These are phyloP conservation scores for Physella acuta DNA, from an alignment of 1,140 invertebrate species.

Conservation along the genomic window DNA sequence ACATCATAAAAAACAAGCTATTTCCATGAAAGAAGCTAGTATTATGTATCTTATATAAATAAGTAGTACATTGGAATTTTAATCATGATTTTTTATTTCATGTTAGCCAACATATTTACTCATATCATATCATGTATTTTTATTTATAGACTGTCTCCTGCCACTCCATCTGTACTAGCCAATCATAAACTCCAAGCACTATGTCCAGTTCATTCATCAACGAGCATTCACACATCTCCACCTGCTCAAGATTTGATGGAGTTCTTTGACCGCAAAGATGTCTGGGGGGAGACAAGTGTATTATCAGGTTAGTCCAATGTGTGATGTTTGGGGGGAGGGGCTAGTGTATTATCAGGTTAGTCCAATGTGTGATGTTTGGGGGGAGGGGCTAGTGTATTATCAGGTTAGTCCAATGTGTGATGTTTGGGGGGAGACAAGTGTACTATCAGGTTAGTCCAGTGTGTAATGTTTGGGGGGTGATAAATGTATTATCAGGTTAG, in stretches of 20 bases:
- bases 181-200: too few species aligned
- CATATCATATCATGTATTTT: too few species aligned
- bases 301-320: constrained; percentile 68
- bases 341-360: constrained; percentile 73
- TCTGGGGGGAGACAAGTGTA: constrained; percentile 79
- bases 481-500: too few species aligned
- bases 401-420: constrained; percentile 69
- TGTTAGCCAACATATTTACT: too few species aligned
- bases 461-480: too few species aligned
- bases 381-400: constrained; percentile 73
- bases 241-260: constrained; percentile 63
- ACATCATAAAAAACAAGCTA: too few species aligned
- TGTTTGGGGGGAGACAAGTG: constrained; percentile 79
- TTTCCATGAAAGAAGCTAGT: too few species aligned
- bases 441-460: constrained; percentile 71
- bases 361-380: constrained; percentile 84
- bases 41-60: too few species aligned
- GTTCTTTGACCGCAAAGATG: constrained; percentile 88
- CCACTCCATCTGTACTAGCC: too few species aligned
- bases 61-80: too few species aligned
- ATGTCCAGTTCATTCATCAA: not conserved
- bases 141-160: too few species aligned
- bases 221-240: constrained; percentile 37
- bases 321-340: constrained; percentile 83
- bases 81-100: too few species aligned